Conservation (phyloP, 2,797 vertebrate species). For the Schizothorax lantsangensis region DNA sequence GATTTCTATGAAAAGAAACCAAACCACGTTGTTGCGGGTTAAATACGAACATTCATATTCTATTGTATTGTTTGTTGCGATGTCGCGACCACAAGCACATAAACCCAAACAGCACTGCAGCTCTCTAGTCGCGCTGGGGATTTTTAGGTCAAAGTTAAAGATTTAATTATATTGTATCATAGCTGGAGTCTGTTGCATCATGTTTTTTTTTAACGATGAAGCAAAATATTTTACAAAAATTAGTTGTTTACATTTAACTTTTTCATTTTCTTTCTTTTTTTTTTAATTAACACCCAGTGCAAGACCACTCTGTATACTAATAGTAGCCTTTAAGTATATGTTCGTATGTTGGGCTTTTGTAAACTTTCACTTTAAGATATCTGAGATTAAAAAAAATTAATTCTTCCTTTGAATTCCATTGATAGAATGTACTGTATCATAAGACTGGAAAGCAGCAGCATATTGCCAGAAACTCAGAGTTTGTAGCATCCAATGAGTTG, state of each 20-base stretch:
- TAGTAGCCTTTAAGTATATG: neutral
- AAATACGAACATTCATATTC: neutral
- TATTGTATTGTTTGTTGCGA: neutral
- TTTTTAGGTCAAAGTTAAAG: neutral
- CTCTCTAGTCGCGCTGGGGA: neutral
- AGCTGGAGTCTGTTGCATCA: neutral
- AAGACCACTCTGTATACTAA: neutral
- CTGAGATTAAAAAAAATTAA: slow-evolving; percentile 60
- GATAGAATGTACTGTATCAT: slow-evolving; percentile 66
- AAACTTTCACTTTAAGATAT: neutral
- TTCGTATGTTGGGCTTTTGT: neutral
- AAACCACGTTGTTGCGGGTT: neutral
- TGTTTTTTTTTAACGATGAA: neutral
- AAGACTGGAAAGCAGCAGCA: neutral
- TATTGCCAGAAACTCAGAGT: neutral
- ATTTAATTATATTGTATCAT: neutral
- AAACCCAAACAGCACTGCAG: neutral
- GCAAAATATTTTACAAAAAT: slow-evolving; percentile 68
- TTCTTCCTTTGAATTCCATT: slow-evolving; percentile 73
- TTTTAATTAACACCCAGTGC: neutral
- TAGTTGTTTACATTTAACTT: slow-evolving; percentile 69
- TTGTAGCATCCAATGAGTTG: neutral
- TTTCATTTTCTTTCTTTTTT: slow-evolving; percentile 9
- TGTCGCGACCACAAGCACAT: neutral
- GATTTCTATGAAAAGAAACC: neutral